These are phyloP conservation scores for Gymnocephalus cernua DNA, from an alignment of 2,113 vertebrate genomes.

Conservation along the genomic window DNA sequence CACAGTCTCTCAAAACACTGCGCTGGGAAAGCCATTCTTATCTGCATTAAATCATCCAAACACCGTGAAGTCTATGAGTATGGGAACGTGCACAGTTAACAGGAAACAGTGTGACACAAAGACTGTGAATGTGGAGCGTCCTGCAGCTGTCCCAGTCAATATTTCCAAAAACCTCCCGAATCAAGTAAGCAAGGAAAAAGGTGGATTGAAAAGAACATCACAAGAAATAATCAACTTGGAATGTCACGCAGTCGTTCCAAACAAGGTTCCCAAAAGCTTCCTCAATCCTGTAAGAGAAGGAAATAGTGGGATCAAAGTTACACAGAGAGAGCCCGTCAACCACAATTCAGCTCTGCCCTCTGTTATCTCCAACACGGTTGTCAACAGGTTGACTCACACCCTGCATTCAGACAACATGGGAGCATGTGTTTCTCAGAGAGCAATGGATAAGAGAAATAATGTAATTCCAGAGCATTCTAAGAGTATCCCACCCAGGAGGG, in stretches of 20 bases:
- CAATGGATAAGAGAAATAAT: constrained; percentile 49
- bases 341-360: background rate
- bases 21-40: constrained; percentile 55
- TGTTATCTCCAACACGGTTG: constrained; percentile 2
- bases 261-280: constrained; percentile 64
- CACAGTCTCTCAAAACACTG: constrained; percentile 29
- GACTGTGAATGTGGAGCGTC: constrained; percentile 20
- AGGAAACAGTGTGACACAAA: constrained; percentile 56
- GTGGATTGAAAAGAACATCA: constrained; percentile 55
- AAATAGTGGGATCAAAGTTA: constrained; percentile 37
- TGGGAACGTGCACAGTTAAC: constrained; percentile 58
- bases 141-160: constrained; percentile 24
- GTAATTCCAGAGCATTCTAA: constrained; percentile 29
- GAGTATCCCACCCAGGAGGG: constrained; percentile 28
- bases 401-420: constrained; percentile 39
- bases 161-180: constrained; percentile 31
- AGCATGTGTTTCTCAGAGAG: constrained; percentile 38
- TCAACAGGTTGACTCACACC: constrained; percentile 11
- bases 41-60: constrained; percentile 61
- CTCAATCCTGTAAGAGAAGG: constrained; percentile 40
- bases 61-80: constrained; percentile 28
- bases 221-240: constrained; percentile 69
- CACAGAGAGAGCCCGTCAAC: constrained; percentile 26
- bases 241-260: constrained; percentile 30
- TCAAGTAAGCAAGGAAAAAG: constrained; percentile 46